Evolutionary conservation across 2,113 vertebrate genomes (phyloP).

Genomic region (Halichoerus grypus): DNA sequence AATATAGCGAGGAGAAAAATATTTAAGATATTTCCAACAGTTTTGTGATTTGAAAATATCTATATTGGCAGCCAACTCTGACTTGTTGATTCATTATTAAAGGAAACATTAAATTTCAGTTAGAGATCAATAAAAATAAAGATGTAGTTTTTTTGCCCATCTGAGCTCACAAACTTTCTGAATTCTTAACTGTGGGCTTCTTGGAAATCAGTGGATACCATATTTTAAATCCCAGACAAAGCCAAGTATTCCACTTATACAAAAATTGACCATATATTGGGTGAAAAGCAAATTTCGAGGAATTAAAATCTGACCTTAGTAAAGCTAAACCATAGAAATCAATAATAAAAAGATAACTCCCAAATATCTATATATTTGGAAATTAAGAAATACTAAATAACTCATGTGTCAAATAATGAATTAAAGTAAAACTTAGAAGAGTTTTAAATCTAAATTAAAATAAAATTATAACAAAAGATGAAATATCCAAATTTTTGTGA

Average conservation of each 20-base stretch:
- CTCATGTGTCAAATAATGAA: background rate
- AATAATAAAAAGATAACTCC: background rate
- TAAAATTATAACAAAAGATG: background rate
- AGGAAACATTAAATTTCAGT: slow-evolving; percentile 31
- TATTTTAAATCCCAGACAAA: background rate
- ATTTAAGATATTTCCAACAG: background rate
- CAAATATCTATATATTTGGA: background rate
- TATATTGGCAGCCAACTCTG: background rate
- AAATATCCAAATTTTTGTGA: background rate
- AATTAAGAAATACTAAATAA: background rate
- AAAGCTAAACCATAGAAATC: background rate
- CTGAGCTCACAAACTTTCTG: background rate
- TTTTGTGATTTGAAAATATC: slow-evolving; percentile 17
- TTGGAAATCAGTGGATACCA: background rate
- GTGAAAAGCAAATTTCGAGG: background rate
- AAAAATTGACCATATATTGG: background rate
- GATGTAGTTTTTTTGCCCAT: background rate
- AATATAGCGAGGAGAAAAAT: background rate
- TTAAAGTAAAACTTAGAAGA: background rate
- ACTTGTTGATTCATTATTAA: slow-evolving; percentile 21
- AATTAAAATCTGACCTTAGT: background rate
- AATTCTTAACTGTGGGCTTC: background rate
- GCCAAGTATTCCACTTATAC: background rate
- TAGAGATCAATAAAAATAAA: background rate
- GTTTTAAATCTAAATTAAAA: background rate